These are phyloP conservation scores for Tetramorium alpestre DNA, from an alignment of 1,140 invertebrate genomes.

Conservation along the genomic window DNA sequence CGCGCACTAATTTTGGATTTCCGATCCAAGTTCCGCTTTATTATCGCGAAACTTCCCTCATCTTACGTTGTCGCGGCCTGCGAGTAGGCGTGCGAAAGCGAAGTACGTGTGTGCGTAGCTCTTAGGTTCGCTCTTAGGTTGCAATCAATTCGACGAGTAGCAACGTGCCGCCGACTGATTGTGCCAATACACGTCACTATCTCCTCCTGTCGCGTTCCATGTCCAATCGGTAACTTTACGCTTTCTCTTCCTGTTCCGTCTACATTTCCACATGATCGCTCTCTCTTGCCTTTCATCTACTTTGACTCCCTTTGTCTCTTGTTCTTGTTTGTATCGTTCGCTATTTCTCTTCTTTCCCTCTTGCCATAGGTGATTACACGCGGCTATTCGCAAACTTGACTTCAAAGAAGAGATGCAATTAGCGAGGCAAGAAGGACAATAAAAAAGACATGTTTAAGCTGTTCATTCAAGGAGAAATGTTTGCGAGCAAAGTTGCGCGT, in stretches of 20 bases:
- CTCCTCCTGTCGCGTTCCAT: conserved; percentile 38
- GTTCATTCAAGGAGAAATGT: conserved; percentile 40
- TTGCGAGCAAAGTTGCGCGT: conserved; percentile 28
- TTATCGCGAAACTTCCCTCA: conserved; percentile 42
- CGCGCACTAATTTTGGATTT: conserved; percentile 46
- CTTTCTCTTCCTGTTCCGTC: conserved; percentile 13
- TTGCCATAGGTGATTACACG: conserved; percentile 47
- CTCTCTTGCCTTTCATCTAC: not conserved
- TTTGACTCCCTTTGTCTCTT: conserved; percentile 26
- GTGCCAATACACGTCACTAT: conserved; percentile 72
- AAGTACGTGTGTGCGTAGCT: not conserved
- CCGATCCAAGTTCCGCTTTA: conserved; percentile 54
- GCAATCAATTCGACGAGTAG: conserved; percentile 72
- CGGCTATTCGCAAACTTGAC: conserved; percentile 66
- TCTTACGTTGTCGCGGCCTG: conserved; percentile 8
- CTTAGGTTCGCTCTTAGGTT: conserved; percentile 64
- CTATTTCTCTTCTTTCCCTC: conserved; percentile 24
- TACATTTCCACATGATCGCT: not conserved
- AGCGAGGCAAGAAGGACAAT: conserved; percentile 59
- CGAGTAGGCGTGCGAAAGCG: conserved; percentile 16
- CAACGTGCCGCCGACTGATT: conserved; percentile 73
- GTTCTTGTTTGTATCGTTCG: not conserved
- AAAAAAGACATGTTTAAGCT: conserved; percentile 39
- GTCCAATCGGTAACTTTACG: conserved; percentile 65
- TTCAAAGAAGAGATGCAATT: conserved; percentile 72